A percentile compares a stretch with the other conserved stretches of the same genome.
These are phyloP conservation scores for Saguinus oedipus DNA, from an alignment of 2,797 vertebrate genomes.

Conservation along the genomic window DNA sequence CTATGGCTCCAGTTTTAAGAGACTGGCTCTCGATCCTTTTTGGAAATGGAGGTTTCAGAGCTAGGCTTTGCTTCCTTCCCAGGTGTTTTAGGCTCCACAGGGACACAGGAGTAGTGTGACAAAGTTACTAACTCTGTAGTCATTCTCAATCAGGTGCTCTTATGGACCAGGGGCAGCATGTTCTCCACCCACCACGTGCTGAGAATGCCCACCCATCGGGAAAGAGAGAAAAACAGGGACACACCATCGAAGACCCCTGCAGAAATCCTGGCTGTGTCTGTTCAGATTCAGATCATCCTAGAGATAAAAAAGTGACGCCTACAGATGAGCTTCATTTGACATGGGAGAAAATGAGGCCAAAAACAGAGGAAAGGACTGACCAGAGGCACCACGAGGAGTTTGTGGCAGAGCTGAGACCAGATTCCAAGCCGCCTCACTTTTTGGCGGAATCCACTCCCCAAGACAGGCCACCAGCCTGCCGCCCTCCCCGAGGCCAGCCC, in stretches of 20 bases:
- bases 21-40: neutral
- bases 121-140: too few species aligned
- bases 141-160: neutral
- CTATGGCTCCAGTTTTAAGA: accelerated
- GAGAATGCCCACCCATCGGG: neutral
- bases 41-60: neutral
- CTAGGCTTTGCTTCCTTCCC: neutral
- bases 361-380: neutral
- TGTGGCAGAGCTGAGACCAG: neutral
- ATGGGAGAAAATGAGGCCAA: neutral
- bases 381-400: too few species aligned
- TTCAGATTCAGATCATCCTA: neutral
- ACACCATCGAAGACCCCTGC: neutral
- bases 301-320: neutral
- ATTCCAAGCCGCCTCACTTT: too few species aligned
- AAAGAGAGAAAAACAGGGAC: neutral
- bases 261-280: neutral
- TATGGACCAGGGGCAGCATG: neutral
- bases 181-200: too few species aligned
- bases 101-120: too few species aligned
- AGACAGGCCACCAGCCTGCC: neutral
- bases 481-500: neutral
- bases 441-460: accelerated
- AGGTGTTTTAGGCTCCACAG: accelerated
- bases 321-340: accelerated